phyloP scores from a whole-genome alignment of 64 coral and sea anemone genomes.

The Pocillopora damicornis region DNA sequence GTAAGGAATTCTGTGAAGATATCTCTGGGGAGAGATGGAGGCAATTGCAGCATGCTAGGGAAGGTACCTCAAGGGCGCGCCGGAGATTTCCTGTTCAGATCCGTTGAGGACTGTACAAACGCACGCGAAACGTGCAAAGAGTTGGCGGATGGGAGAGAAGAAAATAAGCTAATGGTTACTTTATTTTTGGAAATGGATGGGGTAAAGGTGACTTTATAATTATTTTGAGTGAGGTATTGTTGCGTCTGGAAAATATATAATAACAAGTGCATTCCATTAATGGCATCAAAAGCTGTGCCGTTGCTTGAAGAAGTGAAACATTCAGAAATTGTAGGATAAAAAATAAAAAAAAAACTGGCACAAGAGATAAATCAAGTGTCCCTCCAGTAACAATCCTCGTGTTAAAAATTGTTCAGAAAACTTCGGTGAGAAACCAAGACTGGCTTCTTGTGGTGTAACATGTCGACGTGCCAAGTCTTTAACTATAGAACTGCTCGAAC shows the following conservation, averaged over 20 bases:
- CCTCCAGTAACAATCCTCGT: neutral
- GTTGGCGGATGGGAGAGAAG: too few species aligned
- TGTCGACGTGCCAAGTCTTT: too few species aligned
- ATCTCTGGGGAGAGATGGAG: too few species aligned
- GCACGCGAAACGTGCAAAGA: too few species aligned
- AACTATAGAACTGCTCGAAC: too few species aligned
- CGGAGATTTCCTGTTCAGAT: too few species aligned
- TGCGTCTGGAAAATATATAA: neutral
- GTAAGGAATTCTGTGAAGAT: neutral
- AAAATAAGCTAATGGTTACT: neutral
- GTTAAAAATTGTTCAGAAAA: neutral
- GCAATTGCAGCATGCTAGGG: too few species aligned
- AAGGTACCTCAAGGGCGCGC: too few species aligned
- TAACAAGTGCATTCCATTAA: neutral
- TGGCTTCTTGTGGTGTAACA: too few species aligned
- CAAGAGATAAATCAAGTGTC: neutral
- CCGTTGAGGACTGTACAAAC: too few species aligned
- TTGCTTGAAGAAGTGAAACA: neutral
- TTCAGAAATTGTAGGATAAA: neutral
- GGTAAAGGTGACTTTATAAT: neutral
- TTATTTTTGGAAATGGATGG: neutral
- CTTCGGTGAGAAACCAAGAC: too few species aligned
- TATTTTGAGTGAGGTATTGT: neutral
- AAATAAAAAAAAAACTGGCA: neutral
- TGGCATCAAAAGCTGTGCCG: neutral